Evolutionary conservation across 2,797 vertebrate species (phyloP).

Genomic region (Pterois miles): DNA sequence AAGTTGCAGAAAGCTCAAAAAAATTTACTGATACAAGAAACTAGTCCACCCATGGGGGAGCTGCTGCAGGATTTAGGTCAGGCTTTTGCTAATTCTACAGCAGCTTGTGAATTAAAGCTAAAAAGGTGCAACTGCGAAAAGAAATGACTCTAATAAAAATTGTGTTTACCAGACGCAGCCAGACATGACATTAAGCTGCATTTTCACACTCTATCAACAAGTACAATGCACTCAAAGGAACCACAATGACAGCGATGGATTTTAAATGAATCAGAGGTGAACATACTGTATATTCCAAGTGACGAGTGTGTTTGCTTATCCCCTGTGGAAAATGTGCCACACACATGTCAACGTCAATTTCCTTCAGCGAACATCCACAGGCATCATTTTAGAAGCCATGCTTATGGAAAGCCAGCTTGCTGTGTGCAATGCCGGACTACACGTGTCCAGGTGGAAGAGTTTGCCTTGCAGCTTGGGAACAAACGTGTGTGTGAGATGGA

Average conservation of each 20-base stretch:
- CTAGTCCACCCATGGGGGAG: constrained; percentile 57
- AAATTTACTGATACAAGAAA: constrained; percentile 50
- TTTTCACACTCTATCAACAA: constrained; percentile 62
- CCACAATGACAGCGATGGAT: constrained; percentile 54
- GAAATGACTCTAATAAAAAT: constrained; percentile 52
- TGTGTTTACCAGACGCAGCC: constrained; percentile 52
- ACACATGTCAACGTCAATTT: constrained; percentile 45
- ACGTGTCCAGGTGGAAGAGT: constrained; percentile 55
- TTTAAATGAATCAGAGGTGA: constrained; percentile 61
- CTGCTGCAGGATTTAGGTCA: constrained; percentile 70
- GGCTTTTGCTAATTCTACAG: constrained; percentile 62
- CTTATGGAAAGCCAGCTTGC: constrained; percentile 45
- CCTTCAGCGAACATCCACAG: constrained; percentile 25
- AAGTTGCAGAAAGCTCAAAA: constrained; percentile 51
- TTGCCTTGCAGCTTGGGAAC: constrained; percentile 71
- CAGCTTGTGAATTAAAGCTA: constrained; percentile 54
- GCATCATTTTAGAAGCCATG: constrained; percentile 21
- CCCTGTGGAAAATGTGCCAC: constrained; percentile 37
- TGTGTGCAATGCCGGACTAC: constrained; percentile 3
- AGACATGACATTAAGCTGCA: constrained; percentile 49
- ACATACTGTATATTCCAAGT: constrained; percentile 39
- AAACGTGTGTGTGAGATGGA: constrained; percentile 70
- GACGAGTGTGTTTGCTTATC: constrained; percentile 67
- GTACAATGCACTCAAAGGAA: constrained; percentile 29
- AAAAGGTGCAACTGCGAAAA: constrained; percentile 51